Percentiles rank a stretch among this genome's conserved stretches.
phyloP scores from a whole-genome alignment of 2,113 vertebrate genomes.

The Salvelinus namaycush region DNA sequence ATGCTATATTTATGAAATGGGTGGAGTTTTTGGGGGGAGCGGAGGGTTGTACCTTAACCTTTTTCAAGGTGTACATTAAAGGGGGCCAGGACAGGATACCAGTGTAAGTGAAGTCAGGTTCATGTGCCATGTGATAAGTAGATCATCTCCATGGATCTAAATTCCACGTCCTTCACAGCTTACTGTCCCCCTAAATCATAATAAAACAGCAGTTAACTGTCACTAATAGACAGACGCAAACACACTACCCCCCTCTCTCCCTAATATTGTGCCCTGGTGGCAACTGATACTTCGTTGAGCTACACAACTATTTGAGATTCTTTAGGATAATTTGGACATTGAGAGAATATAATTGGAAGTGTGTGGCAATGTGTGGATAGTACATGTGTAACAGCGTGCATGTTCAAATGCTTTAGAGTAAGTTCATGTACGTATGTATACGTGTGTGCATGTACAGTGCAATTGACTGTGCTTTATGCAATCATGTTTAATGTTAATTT shows the following conservation, averaged over 20 bases:
- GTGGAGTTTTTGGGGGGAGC: too few species aligned
- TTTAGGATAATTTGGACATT: too few species aligned
- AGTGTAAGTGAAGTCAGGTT: constrained; percentile 18
- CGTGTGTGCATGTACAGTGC: neutral
- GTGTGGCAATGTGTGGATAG: too few species aligned
- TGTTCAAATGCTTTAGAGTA: neutral
- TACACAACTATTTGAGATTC: too few species aligned
- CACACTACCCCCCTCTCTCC: neutral
- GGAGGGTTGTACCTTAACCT: too few species aligned
- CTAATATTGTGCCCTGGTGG: neutral
- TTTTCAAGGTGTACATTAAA: neutral
- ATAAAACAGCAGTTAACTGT: constrained; percentile 2
- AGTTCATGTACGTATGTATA: neutral
- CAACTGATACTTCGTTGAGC: neutral
- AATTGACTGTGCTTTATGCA: neutral
- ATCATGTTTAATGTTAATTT: neutral
- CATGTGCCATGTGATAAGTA: constrained; percentile 37
- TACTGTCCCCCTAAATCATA: constrained; percentile 27
- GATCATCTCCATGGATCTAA: constrained; percentile 57
- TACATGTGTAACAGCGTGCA: too few species aligned
- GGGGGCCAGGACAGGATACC: constrained; percentile 40
- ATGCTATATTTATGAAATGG: too few species aligned
- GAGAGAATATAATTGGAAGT: too few species aligned
- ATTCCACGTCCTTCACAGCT: constrained; percentile 42
- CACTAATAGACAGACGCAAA: neutral